Conservation (phyloP, 2,113 vertebrate species). For the Thalassoma bifasciatum region DNA sequence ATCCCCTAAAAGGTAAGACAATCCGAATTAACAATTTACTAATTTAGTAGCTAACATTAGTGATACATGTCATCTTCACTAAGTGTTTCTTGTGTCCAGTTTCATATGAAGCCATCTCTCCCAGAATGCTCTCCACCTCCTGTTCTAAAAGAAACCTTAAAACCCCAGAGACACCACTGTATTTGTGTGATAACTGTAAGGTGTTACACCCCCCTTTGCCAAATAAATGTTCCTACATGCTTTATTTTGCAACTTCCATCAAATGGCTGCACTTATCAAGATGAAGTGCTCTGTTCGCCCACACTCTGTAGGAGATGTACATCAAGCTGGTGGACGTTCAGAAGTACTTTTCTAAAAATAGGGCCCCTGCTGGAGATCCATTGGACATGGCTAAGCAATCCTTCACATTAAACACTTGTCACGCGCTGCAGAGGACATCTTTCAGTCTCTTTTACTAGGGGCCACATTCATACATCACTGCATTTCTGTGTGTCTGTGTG, state of each 20-base stretch:
- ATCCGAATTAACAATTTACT: too few species aligned
- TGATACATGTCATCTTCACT: background rate
- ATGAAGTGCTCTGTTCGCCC: slow-evolving; percentile 50
- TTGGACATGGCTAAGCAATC: slow-evolving; percentile 52
- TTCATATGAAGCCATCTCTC: background rate
- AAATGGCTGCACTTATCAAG: slow-evolving; percentile 60
- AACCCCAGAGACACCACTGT: background rate
- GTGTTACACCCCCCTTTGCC: slow-evolving; percentile 5
- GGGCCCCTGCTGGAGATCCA: slow-evolving; percentile 38
- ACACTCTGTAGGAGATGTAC: slow-evolving; percentile 54
- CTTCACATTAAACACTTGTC: slow-evolving; percentile 67
- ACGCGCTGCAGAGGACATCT: slow-evolving; percentile 41
- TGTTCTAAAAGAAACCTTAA: background rate
- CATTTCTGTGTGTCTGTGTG: slow-evolving; percentile 4
- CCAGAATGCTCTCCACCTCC: background rate
- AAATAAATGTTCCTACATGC: background rate
- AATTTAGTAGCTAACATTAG: background rate
- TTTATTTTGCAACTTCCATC: slow-evolving; percentile 52
- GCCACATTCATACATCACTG: slow-evolving; percentile 7
- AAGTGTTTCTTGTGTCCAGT: background rate
- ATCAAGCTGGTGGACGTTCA: slow-evolving; percentile 65
- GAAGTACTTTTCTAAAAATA: slow-evolving; percentile 71
- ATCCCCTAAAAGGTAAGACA: too few species aligned
- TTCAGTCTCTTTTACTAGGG: slow-evolving; percentile 33
- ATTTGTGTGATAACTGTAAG: background rate